A percentile compares a stretch with the other conserved stretches of the same genome.
phyloP scores from a whole-genome alignment of 1,140 invertebrate species.

The Drosophila neocordata region DNA sequence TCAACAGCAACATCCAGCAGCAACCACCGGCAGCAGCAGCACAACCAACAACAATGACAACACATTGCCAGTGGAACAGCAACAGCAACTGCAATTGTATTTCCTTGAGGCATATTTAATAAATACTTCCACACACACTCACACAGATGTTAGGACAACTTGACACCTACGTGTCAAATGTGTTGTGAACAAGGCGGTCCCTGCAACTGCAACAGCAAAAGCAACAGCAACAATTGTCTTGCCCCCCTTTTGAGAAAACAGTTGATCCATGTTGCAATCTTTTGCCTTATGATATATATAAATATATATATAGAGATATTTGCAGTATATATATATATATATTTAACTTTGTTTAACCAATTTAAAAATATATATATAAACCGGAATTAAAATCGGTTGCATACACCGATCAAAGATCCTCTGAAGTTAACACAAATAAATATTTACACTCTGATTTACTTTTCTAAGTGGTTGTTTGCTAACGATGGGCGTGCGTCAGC shows the following conservation, averaged over 20 bases:
- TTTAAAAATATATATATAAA: background rate
- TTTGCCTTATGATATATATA: background rate
- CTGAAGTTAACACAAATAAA: constrained; percentile 4
- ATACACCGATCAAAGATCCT: background rate
- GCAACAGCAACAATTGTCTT: constrained; percentile 12
- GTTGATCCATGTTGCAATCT: background rate
- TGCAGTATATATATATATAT: too few relatives aligned
- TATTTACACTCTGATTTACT: constrained; percentile 9
- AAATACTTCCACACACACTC: background rate
- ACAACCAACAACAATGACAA: constrained; percentile 39
- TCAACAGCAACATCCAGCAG: constrained; percentile 24
- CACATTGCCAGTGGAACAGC: constrained; percentile 15
- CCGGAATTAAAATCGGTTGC: background rate
- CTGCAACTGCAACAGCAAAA: constrained; percentile 27
- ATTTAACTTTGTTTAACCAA: too few relatives aligned
- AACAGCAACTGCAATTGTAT: constrained; percentile 15
- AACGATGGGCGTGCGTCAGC: constrained; percentile 77
- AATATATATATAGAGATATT: too few relatives aligned
- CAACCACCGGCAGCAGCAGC: constrained; percentile 26
- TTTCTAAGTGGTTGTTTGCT: constrained; percentile 41
- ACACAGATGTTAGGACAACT: constrained; percentile 6
- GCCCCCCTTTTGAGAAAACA: background rate
- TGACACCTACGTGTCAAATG: constrained; percentile 48
- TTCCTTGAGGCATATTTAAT: constrained; percentile 2
- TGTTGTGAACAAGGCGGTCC: constrained; percentile 29